phyloP scores from a whole-genome alignment of 1,140 invertebrate species.

The Leptinotarsa texana region DNA sequence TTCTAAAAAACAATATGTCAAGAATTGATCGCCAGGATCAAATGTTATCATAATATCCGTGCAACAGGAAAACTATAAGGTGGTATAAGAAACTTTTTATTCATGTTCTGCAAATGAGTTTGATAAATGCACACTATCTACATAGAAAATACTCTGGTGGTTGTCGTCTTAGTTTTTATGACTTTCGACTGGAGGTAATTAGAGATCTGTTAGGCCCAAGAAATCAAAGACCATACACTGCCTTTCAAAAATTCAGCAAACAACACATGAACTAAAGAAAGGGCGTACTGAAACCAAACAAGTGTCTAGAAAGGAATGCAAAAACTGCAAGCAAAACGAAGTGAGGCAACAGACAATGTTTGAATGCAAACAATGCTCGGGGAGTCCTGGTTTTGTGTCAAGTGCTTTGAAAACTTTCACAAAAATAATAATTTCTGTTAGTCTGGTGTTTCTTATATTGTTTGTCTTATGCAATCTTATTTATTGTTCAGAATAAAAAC shows the following conservation, averaged over 20 bases:
- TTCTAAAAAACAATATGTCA: too few relatives aligned
- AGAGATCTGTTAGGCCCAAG: constrained; percentile 25
- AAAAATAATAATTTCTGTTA: constrained; percentile 2
- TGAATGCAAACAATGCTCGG: constrained; percentile 15
- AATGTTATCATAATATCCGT: too few relatives aligned
- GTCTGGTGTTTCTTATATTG: neutral
- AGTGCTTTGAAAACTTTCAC: constrained; percentile 24
- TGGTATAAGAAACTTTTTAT: too few relatives aligned
- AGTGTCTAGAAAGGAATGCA: constrained; percentile 30
- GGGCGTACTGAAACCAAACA: constrained; percentile 24
- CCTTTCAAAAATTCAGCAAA: constrained; percentile 28
- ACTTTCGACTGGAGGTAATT: constrained; percentile 26
- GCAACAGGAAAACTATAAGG: too few relatives aligned
- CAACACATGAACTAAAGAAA: constrained; percentile 25
- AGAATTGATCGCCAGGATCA: too few relatives aligned
- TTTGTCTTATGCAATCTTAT: neutral
- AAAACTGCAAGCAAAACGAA: constrained; percentile 21
- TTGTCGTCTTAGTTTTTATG: constrained; percentile 25
- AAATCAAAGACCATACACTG: neutral
- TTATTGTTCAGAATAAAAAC: neutral
- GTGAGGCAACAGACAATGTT: constrained; percentile 15
- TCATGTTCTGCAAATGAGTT: too few relatives aligned
- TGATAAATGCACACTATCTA: too few relatives aligned
- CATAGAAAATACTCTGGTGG: constrained; percentile 22
- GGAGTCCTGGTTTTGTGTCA: constrained; percentile 22